A percentile compares a stretch with the other conserved stretches of the same genome.
These are phyloP conservation scores for Conopomorpha cramerella DNA, from an alignment of 1,140 invertebrate species.

Conservation along the genomic window DNA sequence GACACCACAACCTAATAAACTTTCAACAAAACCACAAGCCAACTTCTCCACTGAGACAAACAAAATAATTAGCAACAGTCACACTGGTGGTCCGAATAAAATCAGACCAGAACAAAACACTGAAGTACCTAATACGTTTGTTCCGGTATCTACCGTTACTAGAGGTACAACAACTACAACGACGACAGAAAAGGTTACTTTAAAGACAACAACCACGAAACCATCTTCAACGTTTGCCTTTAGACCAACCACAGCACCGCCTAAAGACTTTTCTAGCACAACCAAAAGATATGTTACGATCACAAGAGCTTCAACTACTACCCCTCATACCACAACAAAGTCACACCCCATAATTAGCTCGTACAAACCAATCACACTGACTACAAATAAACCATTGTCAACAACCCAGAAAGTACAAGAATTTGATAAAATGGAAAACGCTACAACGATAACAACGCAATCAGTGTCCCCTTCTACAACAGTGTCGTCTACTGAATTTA, in stretches of 20 bases:
- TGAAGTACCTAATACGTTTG: slow-evolving; percentile 22
- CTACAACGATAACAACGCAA: slow-evolving; percentile 43
- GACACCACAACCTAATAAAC: background rate
- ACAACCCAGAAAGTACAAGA: slow-evolving; percentile 14
- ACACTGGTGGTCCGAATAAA: too few species aligned
- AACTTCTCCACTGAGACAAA: slow-evolving; percentile 8
- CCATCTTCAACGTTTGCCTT: too few species aligned
- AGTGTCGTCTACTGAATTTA: slow-evolving; percentile 29
- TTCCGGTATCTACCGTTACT: slow-evolving; percentile 22
- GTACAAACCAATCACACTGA: slow-evolving; percentile 15
- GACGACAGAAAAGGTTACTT: slow-evolving; percentile 10
- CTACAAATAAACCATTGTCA: slow-evolving; percentile 9
- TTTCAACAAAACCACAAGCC: slow-evolving; percentile 3
- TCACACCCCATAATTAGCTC: slow-evolving; percentile 9
- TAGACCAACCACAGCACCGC: too few species aligned
- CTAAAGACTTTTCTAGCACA: slow-evolving; percentile 8
- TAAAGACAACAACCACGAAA: slow-evolving; percentile 7
- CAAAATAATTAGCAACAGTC: slow-evolving; percentile 3
- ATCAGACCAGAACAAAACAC: too few species aligned
- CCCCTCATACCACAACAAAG: slow-evolving; percentile 8
- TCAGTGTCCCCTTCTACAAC: slow-evolving; percentile 38
- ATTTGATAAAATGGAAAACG: slow-evolving; percentile 26
- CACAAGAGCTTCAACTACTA: slow-evolving; percentile 10
- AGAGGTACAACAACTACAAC: slow-evolving; percentile 21
- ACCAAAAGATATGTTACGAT: slow-evolving; percentile 6